Evolutionary conservation across 2,797 vertebrate genomes (phyloP).

Genomic region (Tachyglossus aculeatus): DNA sequence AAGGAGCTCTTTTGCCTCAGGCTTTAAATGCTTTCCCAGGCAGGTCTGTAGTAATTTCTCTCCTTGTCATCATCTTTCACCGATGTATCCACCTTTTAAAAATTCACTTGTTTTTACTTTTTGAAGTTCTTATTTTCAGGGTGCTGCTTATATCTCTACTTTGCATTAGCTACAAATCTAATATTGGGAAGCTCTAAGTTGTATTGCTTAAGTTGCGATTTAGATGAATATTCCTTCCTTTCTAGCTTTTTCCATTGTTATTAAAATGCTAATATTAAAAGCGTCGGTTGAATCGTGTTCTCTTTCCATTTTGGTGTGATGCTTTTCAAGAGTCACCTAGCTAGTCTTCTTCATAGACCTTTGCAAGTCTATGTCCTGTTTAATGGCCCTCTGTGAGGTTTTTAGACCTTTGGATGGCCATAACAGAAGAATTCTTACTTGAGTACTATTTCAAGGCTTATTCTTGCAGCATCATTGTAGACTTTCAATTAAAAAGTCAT

Average conservation of each 20-base stretch:
- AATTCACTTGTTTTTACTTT: background rate
- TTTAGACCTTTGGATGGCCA: background rate
- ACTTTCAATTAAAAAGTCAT: conserved; percentile 1
- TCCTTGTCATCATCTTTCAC: conserved; percentile 42
- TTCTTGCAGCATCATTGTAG: background rate
- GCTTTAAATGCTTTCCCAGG: conserved; percentile 43
- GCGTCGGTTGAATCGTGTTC: no score
- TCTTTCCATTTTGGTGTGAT: no score
- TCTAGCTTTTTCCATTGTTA: no score
- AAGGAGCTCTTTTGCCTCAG: conserved; percentile 45
- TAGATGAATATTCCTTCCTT: conserved; percentile 6
- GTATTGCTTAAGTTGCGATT: conserved; percentile 6
- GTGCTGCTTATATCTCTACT: background rate
- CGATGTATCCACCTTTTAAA: conserved; percentile 29
- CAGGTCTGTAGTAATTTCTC: conserved; percentile 46
- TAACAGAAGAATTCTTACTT: no score
- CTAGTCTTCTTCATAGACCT: no score
- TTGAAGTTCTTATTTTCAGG: background rate
- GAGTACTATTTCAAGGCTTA: no score
- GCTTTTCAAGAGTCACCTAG: no score
- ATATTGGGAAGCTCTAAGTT: background rate
- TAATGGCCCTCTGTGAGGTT: background rate
- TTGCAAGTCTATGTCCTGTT: no score
- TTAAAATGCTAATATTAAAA: no score
- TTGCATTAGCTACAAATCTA: conserved; percentile 2